These are phyloP conservation scores for Pimephales promelas DNA, from an alignment of 2,113 vertebrate species.

Conservation along the genomic window DNA sequence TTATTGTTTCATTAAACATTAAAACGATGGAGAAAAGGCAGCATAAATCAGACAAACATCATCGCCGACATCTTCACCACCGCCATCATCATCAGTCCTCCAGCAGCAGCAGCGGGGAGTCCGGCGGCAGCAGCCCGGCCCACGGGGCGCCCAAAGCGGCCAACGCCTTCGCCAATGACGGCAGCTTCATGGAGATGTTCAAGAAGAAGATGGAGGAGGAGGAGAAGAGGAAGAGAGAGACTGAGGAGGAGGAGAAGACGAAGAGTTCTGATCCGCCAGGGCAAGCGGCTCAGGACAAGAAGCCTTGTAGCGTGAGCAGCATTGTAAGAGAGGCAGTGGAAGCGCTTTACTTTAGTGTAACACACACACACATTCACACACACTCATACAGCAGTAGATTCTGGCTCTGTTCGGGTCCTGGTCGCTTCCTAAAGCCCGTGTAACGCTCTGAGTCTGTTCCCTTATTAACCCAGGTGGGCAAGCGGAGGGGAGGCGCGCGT, in stretches of 20 bases:
- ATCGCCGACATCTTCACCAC: constrained; percentile 65
- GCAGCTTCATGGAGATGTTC: constrained; percentile 96
- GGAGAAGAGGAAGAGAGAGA: constrained; percentile 68
- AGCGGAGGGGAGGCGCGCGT: constrained; percentile 90
- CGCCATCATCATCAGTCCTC: constrained; percentile 27
- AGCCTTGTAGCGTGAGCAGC: constrained; percentile 75
- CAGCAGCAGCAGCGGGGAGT: constrained; percentile 59
- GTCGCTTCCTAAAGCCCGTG: constrained; percentile 67
- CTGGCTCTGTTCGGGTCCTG: constrained; percentile 10
- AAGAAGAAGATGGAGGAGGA: constrained; percentile 87
- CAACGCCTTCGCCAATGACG: constrained; percentile 93
- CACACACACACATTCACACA: neutral
- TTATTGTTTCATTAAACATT: neutral
- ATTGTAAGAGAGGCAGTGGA: constrained; percentile 77
- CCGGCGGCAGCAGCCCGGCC: constrained; percentile 60
- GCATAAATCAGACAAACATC: constrained; percentile 13
- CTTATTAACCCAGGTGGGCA: constrained; percentile 97
- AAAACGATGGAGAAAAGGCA: constrained; percentile 43
- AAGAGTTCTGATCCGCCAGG: constrained; percentile 61
- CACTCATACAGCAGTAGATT: neutral
- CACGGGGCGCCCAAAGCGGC: constrained; percentile 75
- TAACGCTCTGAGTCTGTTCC: constrained; percentile 98
- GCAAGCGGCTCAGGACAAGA: constrained; percentile 74
- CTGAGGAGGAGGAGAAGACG: constrained; percentile 60
- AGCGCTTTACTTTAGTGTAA: constrained; percentile 13